Conservation (phyloP, 2,797 vertebrate genomes). For the Gobio occitaniae region DNA sequence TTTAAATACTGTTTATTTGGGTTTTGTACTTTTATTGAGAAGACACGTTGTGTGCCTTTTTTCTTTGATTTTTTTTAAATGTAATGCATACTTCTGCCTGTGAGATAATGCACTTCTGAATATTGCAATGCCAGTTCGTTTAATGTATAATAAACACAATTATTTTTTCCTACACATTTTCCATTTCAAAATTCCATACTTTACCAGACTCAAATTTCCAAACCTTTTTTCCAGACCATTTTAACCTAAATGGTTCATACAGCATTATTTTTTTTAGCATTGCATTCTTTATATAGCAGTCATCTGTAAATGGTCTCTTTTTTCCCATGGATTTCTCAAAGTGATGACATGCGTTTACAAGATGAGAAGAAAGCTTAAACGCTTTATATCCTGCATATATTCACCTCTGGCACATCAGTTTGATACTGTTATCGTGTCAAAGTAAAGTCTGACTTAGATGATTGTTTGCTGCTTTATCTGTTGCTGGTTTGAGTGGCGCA, state of each 20-base stretch:
- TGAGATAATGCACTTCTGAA: not conserved
- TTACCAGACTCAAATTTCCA: not conserved
- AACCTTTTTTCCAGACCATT: not conserved
- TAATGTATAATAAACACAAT: slow-evolving; percentile 26
- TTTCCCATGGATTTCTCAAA: not conserved
- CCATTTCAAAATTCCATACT: not conserved
- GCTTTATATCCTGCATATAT: not conserved
- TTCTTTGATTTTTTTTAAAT: not conserved
- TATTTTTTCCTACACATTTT: not conserved
- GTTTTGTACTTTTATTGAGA: slow-evolving; percentile 37
- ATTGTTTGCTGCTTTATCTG: not conserved
- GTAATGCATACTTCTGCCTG: not conserved
- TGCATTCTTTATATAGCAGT: not conserved
- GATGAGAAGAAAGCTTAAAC: not conserved
- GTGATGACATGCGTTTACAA: not conserved
- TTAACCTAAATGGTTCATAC: not conserved
- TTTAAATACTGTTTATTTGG: slow-evolving; percentile 17
- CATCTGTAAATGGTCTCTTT: not conserved
- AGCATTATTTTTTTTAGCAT: not conserved
- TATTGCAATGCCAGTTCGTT: not conserved
- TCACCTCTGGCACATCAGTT: not conserved
- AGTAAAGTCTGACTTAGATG: not conserved
- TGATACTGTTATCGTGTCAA: not conserved
- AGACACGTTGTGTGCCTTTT: not conserved
- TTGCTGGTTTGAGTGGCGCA: too few relatives aligned